Conservation (phyloP, 2,888 invertebrate species). For the Drosophila pseudotalamancana region DNA sequence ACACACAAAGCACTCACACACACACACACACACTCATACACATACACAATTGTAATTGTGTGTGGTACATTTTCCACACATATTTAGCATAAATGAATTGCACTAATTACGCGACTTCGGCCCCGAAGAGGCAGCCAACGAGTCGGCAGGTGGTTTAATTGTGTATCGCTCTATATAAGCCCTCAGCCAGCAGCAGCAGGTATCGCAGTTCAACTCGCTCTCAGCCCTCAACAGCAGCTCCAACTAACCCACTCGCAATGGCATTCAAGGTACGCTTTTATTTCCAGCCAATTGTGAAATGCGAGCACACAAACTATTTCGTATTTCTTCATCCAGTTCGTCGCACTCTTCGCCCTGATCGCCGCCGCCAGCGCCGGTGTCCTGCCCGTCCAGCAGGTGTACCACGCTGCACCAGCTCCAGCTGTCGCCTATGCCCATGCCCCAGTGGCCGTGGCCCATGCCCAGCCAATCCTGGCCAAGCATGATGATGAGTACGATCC, state of each 20-base stretch:
- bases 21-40: not conserved
- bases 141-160: conserved; percentile 24
- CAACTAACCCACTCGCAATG: conserved; percentile 50
- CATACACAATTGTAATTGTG: not conserved
- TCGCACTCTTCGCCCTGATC: conserved; percentile 75
- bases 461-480: conserved; percentile 51
- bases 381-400: conserved; percentile 68
- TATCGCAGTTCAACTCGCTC: conserved; percentile 62
- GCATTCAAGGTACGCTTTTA: conserved; percentile 71
- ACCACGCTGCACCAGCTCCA: conserved; percentile 62
- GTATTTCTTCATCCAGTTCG: conserved; percentile 58
- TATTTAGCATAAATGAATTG: conserved; percentile 73
- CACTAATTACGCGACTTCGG: conserved; percentile 68
- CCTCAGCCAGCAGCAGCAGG: conserved; percentile 39
- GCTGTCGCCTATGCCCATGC: conserved; percentile 64
- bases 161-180: conserved; percentile 64
- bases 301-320: too few relatives aligned
- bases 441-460: conserved; percentile 56
- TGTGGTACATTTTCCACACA: conserved; percentile 48
- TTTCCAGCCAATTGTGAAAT: not conserved
- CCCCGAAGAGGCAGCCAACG: conserved; percentile 37
- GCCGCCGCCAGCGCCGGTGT: conserved; percentile 79
- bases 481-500: conserved; percentile 81
- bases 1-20: conserved; percentile 40
- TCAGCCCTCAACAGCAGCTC: conserved; percentile 55